Evolutionary conservation across 2,888 invertebrate species (phyloP).

Genomic region (Sesia apiformis): DNA sequence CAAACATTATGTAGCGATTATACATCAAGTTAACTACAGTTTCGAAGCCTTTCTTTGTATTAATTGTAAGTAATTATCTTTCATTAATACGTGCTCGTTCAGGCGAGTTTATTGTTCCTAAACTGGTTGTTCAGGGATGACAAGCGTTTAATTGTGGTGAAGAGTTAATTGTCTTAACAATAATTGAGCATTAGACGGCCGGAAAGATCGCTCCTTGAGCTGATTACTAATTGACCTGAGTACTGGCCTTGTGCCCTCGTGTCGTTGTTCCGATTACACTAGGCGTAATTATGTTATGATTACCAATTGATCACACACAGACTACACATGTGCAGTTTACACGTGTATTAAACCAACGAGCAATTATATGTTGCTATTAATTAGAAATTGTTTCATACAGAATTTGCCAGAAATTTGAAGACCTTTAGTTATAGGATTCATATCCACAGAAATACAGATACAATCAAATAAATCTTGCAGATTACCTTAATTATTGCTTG

Average conservation of each 20-base stretch:
- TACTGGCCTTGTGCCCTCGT: constrained; percentile 30
- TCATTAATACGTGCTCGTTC: not conserved
- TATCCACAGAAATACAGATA: too few species aligned
- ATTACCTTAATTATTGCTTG: too few species aligned
- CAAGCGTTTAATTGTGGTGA: constrained; percentile 47
- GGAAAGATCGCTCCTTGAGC: constrained; percentile 40
- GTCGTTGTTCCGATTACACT: not conserved
- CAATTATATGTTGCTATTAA: too few species aligned
- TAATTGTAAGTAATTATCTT: too few species aligned
- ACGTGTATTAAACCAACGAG: constrained; percentile 3
- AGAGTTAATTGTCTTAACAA: constrained; percentile 39
- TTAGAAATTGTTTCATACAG: too few species aligned
- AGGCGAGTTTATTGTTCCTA: not conserved
- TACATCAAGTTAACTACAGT: too few species aligned
- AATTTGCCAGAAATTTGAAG: too few species aligned
- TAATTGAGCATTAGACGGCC: constrained; percentile 61
- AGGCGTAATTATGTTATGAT: not conserved
- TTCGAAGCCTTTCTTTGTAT: too few species aligned
- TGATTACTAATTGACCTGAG: constrained; percentile 64
- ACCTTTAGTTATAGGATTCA: too few species aligned
- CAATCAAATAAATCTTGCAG: too few species aligned
- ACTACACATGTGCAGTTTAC: not conserved
- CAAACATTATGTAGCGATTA: too few species aligned
- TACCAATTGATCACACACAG: not conserved
- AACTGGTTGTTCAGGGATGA: constrained; percentile 19